Percentiles rank a stretch among this genome's conserved stretches.
Conservation (phyloP, 2,797 vertebrate species). For the Sylvilagus floridanus region DNA sequence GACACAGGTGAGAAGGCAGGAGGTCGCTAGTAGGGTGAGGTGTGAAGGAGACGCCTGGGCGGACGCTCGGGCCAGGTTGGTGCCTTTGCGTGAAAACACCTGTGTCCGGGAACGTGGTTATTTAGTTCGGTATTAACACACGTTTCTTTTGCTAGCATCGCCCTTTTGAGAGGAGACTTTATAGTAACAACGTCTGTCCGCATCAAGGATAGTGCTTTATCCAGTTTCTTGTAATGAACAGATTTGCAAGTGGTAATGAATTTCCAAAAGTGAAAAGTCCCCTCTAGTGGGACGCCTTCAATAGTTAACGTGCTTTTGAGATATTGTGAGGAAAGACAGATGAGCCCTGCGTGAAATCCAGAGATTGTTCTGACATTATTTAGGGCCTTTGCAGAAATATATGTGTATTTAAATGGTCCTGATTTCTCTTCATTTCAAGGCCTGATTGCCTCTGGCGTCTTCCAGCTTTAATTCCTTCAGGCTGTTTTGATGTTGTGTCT, state of each 20-base stretch:
- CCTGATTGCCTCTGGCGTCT: slow-evolving; percentile 60
- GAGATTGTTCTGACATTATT: slow-evolving; percentile 71
- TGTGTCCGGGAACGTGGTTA: not conserved
- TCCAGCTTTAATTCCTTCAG: slow-evolving; percentile 70
- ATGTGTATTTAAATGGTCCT: slow-evolving; percentile 49
- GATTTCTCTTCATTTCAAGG: slow-evolving; percentile 74
- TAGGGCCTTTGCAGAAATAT: slow-evolving; percentile 58
- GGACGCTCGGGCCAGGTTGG: not conserved
- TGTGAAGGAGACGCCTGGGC: not conserved
- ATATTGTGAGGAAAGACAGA: slow-evolving; percentile 56
- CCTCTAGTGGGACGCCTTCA: slow-evolving; percentile 55
- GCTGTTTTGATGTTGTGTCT: slow-evolving; percentile 78
- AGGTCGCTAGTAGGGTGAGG: slow-evolving; percentile 10
- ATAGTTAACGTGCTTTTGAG: slow-evolving; percentile 70
- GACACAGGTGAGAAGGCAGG: slow-evolving; percentile 10
- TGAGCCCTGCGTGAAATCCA: slow-evolving; percentile 60
- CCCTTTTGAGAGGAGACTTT: slow-evolving; percentile 49
- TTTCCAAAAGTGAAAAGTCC: slow-evolving; percentile 57
- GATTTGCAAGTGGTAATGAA: slow-evolving; percentile 65
- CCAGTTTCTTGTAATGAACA: slow-evolving; percentile 41
- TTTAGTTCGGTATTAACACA: slow-evolving; percentile 25
- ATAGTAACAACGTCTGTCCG: slow-evolving; percentile 25
- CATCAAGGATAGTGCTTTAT: slow-evolving; percentile 57
- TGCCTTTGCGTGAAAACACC: not conserved
- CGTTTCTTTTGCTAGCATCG: slow-evolving; percentile 58